phyloP scores from a whole-genome alignment of 2,113 vertebrate genomes.

The Hymenochirus boettgeri region DNA sequence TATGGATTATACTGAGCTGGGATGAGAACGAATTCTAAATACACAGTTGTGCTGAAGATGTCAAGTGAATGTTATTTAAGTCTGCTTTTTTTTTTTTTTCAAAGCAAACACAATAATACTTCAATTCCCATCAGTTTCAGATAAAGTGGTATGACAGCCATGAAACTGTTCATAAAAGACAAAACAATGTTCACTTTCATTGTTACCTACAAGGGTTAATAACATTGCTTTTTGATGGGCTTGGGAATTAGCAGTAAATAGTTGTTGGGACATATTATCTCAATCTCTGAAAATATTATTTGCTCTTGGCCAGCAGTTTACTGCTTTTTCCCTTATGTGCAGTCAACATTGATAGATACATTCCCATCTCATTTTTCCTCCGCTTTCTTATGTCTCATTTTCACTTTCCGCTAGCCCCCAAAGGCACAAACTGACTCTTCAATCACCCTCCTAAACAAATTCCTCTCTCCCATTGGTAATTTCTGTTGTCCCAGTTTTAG shows the following conservation, averaged over 20 bases:
- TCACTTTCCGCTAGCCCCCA: slow-evolving; percentile 38
- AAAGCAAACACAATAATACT: slow-evolving; percentile 36
- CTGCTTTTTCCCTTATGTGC: slow-evolving; percentile 37
- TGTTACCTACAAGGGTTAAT: slow-evolving; percentile 35
- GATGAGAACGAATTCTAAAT: slow-evolving; percentile 26
- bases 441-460: slow-evolving; percentile 38
- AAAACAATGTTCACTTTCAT: slow-evolving; percentile 38
- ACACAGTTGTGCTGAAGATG: slow-evolving; percentile 30
- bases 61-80: slow-evolving; percentile 33
- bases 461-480: slow-evolving; percentile 26
- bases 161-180: slow-evolving; percentile 36
- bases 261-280: slow-evolving; percentile 43
- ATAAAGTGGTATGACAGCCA: slow-evolving; percentile 36
- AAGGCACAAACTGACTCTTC: slow-evolving; percentile 38
- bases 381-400: slow-evolving; percentile 42
- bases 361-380: slow-evolving; percentile 41
- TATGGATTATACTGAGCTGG: slow-evolving; percentile 25
- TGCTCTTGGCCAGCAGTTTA: slow-evolving; percentile 41
- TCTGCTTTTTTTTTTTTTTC: slow-evolving; percentile 31
- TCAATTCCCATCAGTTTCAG: slow-evolving; percentile 34
- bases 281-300: slow-evolving; percentile 42
- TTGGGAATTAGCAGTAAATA: slow-evolving; percentile 42
- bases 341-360: slow-evolving; percentile 43
- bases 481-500: slow-evolving; percentile 30
- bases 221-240: slow-evolving; percentile 37